phyloP scores from a whole-genome alignment of 2,113 vertebrate species.

The Anolis sagrei region DNA sequence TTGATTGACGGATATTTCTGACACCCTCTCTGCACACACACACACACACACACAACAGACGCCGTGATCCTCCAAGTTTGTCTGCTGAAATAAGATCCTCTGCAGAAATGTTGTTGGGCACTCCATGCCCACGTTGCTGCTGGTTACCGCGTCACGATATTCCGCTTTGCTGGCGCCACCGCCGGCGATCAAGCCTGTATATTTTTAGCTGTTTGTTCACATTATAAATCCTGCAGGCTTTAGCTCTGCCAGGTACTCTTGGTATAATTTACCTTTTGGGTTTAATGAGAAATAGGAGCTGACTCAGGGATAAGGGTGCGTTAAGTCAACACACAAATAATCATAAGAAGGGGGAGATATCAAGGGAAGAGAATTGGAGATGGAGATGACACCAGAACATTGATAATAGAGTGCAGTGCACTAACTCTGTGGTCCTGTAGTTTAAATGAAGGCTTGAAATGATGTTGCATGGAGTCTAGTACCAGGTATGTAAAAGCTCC shows the following conservation, averaged over 20 bases:
- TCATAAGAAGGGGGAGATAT: conserved; percentile 6
- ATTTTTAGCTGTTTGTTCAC: conserved; percentile 73
- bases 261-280: conserved; percentile 74
- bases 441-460: background rate
- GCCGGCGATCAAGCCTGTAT: conserved; percentile 57
- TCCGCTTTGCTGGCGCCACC: conserved; percentile 39
- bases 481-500: no score
- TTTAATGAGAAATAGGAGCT: conserved; percentile 77
- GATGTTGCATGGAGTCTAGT: no score
- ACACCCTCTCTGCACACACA: background rate
- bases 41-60: background rate
- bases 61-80: background rate
- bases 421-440: background rate
- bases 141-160: conserved; percentile 41
- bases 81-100: background rate
- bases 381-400: background rate
- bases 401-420: conserved; percentile 44
- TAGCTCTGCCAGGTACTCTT: conserved; percentile 58
- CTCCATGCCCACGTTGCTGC: background rate
- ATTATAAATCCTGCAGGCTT: conserved; percentile 65
- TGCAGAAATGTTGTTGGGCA: background rate
- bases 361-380: conserved; percentile 38
- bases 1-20: background rate
- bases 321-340: conserved; percentile 69
- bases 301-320: conserved; percentile 71